Base-by-base conservation (phyloP, 2,888 invertebrate species). In the Drosophila lacicola region DNA sequence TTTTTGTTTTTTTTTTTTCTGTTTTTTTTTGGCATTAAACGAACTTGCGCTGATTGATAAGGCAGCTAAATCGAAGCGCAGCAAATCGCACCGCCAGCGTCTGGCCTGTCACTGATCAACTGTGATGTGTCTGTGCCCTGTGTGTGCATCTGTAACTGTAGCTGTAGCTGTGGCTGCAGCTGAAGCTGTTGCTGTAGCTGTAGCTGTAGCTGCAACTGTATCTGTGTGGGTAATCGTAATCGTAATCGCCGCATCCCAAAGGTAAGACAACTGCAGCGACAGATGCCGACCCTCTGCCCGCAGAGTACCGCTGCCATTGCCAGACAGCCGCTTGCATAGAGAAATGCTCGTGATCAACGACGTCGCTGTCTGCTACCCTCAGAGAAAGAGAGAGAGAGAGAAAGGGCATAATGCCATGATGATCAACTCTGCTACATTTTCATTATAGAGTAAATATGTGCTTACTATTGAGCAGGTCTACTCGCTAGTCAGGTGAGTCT, bases 1-100 rank as follows among this genome's bases (percentile, higher is more conserved):
- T 64, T 69, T 61, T 74, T 49, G 63, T 49, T 50, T 42, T 47
- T 47, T 47, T 47, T 51, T 62, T 56, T 60, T 68, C 39, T 51
- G 25, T 2, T 8, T 33, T 53, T 85, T 89, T 89, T 88, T 88
- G 89, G 86, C 88, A 86, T 72, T 74, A 70, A 79, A 66, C 70
- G 73, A 81, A 81, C 74, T 79, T 76, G 68, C 70, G 68, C 74
- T 65, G 82, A 84, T 84, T 83, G 83, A 84, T 84, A 84, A 87
- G 84, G 66, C 79, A 80, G 68, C 74, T 61, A 77, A 78, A 80
- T 79, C 74, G 76, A 82, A 80, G 57, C 76, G 70, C 67, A 78
- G 80, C 72, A 79, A 84, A 83, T 74, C 65, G 68, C 86, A 77
- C 71, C 50, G 70, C 65, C 42, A 70, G 67, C 68, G 80, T 78